These are phyloP conservation scores for Atrichornis clamosus DNA, from an alignment of 2,113 vertebrate species.

Conservation along the genomic window DNA sequence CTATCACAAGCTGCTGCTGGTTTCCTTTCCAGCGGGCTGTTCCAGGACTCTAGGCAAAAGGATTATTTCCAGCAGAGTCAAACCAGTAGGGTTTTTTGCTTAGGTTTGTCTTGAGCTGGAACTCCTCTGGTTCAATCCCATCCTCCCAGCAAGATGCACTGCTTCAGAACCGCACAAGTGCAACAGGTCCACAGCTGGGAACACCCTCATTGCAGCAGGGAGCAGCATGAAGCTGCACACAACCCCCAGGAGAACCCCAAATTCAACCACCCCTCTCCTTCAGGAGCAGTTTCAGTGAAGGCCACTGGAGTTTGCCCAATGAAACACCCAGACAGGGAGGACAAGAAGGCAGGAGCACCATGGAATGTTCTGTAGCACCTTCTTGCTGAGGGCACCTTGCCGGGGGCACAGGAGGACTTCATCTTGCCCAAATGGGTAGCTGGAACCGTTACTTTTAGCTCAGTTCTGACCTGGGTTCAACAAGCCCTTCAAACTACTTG, in stretches of 20 bases:
- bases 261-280: not conserved
- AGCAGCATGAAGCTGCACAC: not conserved
- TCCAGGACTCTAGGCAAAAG: constrained; percentile 7
- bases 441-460: not conserved
- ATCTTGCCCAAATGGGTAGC: not conserved
- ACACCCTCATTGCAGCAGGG: not conserved
- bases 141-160: not conserved
- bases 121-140: not conserved
- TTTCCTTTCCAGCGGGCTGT: not conserved
- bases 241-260: not conserved
- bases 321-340: accelerated
- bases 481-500: not conserved
- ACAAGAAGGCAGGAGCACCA: not conserved
- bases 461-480: not conserved
- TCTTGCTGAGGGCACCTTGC: accelerated
- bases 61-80: constrained; percentile 16
- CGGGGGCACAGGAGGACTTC: not conserved
- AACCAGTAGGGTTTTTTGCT: not conserved
- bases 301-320: not conserved
- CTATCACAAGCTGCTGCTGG: not conserved
- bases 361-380: not conserved
- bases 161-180: not conserved
- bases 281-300: not conserved
- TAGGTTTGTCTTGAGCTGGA: not conserved
- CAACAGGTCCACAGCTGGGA: not conserved